Evolutionary conservation across 53 echinoderm and acorn worm genomes (phyloP).

Genomic region (Paracentrotus lividus): DNA sequence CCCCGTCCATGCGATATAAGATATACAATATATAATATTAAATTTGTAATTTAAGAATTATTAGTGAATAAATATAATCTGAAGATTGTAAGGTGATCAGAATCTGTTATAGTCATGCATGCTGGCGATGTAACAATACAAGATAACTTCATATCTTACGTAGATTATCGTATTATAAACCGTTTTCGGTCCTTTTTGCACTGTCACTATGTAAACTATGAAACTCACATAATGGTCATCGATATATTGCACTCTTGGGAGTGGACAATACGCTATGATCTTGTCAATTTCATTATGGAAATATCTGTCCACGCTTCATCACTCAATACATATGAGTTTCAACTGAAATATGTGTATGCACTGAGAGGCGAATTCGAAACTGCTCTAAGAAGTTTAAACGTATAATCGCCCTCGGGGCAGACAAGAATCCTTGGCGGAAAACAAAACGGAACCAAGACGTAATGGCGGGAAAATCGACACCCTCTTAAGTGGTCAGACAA

Average conservation of each 20-base stretch:
- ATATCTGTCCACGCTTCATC: background rate
- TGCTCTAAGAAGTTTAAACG: background rate
- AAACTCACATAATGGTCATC: background rate
- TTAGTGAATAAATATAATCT: no score
- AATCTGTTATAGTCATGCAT: no score
- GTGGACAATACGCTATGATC: background rate
- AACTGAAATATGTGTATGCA: background rate
- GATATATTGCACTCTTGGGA: background rate
- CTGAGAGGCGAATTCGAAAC: conserved; percentile 4
- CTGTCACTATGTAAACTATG: background rate
- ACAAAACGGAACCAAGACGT: background rate
- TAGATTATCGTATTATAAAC: background rate
- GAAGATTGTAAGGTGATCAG: no score
- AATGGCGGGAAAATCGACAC: conserved; percentile 20
- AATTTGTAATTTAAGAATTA: no score
- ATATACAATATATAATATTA: no score
- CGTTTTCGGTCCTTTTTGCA: background rate
- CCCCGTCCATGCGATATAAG: no score
- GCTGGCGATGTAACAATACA: no score
- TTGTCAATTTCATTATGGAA: background rate
- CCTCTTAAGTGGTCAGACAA: conserved; percentile 39
- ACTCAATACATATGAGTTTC: background rate
- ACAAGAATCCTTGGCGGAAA: background rate
- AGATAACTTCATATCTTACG: background rate
- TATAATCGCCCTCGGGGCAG: background rate